Conservation (phyloP, 35 echinoderm and acorn worm genomes). For the Lytechinus pictus region DNA sequence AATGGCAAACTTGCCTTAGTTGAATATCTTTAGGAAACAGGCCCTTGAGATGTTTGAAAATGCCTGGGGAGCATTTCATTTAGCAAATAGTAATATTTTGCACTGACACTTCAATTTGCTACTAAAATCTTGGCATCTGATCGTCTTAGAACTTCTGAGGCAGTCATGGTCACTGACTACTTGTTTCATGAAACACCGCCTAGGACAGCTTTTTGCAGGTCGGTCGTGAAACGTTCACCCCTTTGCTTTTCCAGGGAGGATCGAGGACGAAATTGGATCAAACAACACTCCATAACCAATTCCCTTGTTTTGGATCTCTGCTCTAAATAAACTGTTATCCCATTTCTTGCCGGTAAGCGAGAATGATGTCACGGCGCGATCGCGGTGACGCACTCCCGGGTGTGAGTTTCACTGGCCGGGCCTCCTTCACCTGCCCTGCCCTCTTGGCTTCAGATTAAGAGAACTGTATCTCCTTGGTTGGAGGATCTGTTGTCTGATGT, state of each 20-base stretch:
- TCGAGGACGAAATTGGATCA: not conserved
- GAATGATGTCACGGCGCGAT: not conserved
- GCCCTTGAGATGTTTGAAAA: too few relatives aligned
- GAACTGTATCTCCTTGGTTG: not conserved
- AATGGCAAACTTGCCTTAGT: too few relatives aligned
- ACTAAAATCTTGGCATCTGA: too few relatives aligned
- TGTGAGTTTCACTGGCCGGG: not conserved
- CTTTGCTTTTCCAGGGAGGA: not conserved
- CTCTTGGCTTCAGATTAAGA: not conserved
- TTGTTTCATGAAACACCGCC: too few relatives aligned
- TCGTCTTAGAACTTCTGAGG: too few relatives aligned
- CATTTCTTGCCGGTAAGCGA: not conserved
- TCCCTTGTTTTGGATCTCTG: not conserved
- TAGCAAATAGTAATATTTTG: too few relatives aligned
- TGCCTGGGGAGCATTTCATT: too few relatives aligned
- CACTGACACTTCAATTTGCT: too few relatives aligned
- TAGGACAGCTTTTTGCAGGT: too few relatives aligned
- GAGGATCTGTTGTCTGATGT: not conserved
- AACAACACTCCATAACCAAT: not conserved
- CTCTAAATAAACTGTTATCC: constrained; percentile 4
- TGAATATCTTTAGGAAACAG: too few relatives aligned
- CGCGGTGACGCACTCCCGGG: not conserved
- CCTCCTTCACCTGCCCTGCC: not conserved
- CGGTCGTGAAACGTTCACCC: not conserved
- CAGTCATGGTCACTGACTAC: too few relatives aligned